A percentile compares a stretch with the other conserved stretches of the same genome.
Conservation (phyloP, 2,888 invertebrate species). For the Pandemis heparana region DNA sequence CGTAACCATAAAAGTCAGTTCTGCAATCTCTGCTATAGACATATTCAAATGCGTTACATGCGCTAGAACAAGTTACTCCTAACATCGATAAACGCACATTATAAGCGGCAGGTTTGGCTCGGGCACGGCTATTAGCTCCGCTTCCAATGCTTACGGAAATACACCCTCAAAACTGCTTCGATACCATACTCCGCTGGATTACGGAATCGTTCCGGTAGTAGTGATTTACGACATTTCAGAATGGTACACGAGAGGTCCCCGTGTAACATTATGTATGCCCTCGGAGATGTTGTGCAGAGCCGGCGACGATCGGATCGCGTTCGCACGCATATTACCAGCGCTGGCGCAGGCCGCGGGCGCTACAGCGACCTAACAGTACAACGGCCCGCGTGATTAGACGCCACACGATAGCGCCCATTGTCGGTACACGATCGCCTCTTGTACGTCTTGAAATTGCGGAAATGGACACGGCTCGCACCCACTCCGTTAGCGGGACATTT, state of each 20-base stretch:
- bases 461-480: conserved; percentile 81
- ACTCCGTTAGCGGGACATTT: conserved; percentile 81
- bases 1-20: conserved; percentile 26
- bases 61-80: conserved; percentile 39
- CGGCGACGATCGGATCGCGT: conserved; percentile 77
- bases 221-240: conserved; percentile 39
- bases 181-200: conserved; percentile 37
- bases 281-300: conserved; percentile 49
- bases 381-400: conserved; percentile 82
- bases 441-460: conserved; percentile 84
- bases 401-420: conserved; percentile 83
- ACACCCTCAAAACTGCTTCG: conserved; percentile 28
- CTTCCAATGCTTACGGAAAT: conserved; percentile 46
- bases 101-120: conserved; percentile 48
- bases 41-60: conserved; percentile 43
- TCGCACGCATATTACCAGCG: conserved; percentile 83
- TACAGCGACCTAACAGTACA: conserved; percentile 79
- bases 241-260: conserved; percentile 25
- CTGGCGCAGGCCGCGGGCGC: conserved; percentile 64
- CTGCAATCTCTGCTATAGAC: conserved; percentile 36
- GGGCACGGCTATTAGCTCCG: conserved; percentile 63
- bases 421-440: conserved; percentile 83
- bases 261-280: conserved; percentile 41
- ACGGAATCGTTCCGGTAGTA: conserved; percentile 31
- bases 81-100: conserved; percentile 41